These are phyloP conservation scores for Rhadina sibilatrix DNA, from an alignment of 2,113 vertebrate genomes.

Conservation along the genomic window DNA sequence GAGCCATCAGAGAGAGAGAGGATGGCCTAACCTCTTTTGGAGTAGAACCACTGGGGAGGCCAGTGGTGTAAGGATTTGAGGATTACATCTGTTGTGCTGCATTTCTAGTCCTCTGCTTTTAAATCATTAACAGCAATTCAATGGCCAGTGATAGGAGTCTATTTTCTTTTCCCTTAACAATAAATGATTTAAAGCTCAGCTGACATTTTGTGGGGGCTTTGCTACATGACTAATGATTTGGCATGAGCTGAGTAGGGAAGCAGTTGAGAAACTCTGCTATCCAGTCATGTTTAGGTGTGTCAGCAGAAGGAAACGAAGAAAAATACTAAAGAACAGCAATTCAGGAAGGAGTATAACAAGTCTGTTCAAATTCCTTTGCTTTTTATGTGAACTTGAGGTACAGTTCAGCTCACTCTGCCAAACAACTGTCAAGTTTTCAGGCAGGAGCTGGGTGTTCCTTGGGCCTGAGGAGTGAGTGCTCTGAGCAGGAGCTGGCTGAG, in stretches of 20 bases:
- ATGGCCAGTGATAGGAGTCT: not conserved
- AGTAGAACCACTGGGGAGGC: not conserved
- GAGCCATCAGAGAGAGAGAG: fast-evolving
- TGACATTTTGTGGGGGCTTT: not conserved
- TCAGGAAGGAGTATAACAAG: not conserved
- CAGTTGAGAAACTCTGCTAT: not conserved
- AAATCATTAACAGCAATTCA: not conserved
- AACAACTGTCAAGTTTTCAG: not conserved
- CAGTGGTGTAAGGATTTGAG: not conserved
- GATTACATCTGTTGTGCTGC: not conserved
- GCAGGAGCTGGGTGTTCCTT: not conserved
- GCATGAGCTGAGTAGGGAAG: not conserved
- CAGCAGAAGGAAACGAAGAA: not conserved
- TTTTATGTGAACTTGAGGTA: not conserved
- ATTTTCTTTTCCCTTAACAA: not conserved
- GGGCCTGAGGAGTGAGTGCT: not conserved
- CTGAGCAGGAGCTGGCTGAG: not conserved
- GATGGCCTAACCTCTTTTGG: not conserved
- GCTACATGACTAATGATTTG: not conserved
- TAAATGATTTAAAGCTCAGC: not conserved
- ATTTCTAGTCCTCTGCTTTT: not conserved
- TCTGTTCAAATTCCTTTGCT: not conserved
- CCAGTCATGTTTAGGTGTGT: not conserved
- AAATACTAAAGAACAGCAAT: not conserved
- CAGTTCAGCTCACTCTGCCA: not conserved